phyloP scores from a whole-genome alignment of 2,888 invertebrate species.

The Muschampia plurimacula region DNA sequence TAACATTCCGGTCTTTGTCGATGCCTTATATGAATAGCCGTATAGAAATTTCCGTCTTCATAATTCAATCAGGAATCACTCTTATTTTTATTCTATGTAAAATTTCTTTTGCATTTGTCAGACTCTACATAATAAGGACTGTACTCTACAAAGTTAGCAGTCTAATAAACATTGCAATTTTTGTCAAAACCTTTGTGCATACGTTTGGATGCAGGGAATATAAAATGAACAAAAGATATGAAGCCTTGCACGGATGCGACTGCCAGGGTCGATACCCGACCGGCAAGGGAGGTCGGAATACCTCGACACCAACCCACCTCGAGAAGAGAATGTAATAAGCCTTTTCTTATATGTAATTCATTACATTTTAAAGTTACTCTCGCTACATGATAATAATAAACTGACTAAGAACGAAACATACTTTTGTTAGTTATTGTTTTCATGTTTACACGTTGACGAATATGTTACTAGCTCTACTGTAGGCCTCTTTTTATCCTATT shows the following conservation, averaged over 20 bases:
- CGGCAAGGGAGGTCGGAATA: conserved; percentile 64
- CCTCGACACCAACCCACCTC: conserved; percentile 17
- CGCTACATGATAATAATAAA: not conserved
- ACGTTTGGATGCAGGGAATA: conserved; percentile 16
- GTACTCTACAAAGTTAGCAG: not conserved
- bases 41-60: conserved; percentile 23
- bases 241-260: conserved; percentile 74
- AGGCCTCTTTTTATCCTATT: not conserved
- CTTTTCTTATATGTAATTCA: not conserved
- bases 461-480: not conserved
- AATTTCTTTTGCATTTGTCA: not conserved
- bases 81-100: not conserved
- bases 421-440: not conserved
- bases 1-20: conserved; percentile 51
- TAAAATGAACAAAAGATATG: conserved; percentile 60
- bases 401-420: not conserved
- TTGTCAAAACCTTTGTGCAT: conserved; percentile 27
- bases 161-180: not conserved
- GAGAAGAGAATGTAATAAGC: conserved; percentile 14
- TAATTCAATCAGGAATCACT: conserved; percentile 14
- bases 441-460: not conserved
- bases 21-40: conserved; percentile 29
- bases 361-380: not conserved
- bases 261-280: conserved; percentile 71
- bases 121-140: not conserved